Percentiles rank a stretch among this genome's conserved stretches.
phyloP scores from a whole-genome alignment of 2,888 invertebrate species.

The Heliconius ismenius region DNA sequence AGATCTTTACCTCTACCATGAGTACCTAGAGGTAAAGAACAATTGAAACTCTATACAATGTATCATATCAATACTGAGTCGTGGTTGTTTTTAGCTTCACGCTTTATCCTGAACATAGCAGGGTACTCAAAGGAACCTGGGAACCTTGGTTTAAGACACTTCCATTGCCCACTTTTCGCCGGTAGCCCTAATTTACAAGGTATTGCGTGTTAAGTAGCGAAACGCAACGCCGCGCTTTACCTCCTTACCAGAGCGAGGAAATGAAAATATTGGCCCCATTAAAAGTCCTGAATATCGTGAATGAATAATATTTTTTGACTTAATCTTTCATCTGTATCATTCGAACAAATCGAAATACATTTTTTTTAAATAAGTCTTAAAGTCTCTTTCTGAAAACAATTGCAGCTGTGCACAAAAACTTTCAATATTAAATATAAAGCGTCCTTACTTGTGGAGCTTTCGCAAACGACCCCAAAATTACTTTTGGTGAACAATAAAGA shows the following conservation, averaged over 20 bases:
- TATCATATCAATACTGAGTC: neutral
- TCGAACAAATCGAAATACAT: no score
- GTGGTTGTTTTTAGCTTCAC: neutral
- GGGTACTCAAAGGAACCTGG: neutral
- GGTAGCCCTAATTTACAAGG: no score
- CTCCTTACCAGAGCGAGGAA: no score
- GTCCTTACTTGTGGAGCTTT: conserved; percentile 15
- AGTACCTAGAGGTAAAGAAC: no score
- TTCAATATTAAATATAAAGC: neutral
- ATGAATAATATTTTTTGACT: neutral
- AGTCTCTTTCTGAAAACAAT: no score
- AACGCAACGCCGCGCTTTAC: no score
- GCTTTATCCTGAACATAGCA: neutral
- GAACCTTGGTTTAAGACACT: neutral
- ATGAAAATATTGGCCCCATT: no score
- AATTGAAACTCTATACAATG: neutral
- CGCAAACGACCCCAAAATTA: conserved; percentile 31
- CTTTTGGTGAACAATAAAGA: conserved; percentile 30
- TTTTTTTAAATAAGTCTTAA: no score
- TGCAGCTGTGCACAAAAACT: neutral
- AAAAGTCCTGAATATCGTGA: neutral
- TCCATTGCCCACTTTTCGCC: no score
- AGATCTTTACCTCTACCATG: conserved; percentile 7
- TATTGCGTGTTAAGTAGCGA: no score
- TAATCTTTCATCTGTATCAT: no score